A percentile compares a stretch with the other conserved stretches of the same genome.
phyloP scores from a whole-genome alignment of 2,113 vertebrate genomes.

The Pachypanchax playfairii region DNA sequence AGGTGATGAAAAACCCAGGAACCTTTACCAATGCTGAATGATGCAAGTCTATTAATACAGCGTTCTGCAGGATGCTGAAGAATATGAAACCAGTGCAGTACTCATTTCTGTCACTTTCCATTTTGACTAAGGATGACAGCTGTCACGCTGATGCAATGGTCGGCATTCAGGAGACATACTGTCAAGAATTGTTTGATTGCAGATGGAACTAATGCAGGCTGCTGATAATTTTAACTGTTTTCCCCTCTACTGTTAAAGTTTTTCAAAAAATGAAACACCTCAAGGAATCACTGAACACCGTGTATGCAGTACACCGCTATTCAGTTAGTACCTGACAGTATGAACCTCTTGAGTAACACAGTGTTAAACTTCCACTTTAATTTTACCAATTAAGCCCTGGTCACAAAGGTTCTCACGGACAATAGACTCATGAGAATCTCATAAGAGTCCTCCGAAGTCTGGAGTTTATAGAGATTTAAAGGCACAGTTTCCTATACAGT shows the following conservation, averaged over 20 bases:
- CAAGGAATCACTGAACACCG: slow-evolving; percentile 2
- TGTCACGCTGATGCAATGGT: slow-evolving; percentile 65
- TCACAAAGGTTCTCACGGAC: too few species aligned
- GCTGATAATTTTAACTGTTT: slow-evolving; percentile 36
- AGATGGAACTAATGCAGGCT: slow-evolving; percentile 39
- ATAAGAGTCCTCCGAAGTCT: too few species aligned
- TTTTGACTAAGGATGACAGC: slow-evolving; percentile 49
- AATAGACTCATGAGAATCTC: too few species aligned
- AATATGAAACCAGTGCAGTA: slow-evolving; percentile 37
- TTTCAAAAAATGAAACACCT: slow-evolving; percentile 19
- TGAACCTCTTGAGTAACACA: background rate
- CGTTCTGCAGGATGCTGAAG: slow-evolving; percentile 22
- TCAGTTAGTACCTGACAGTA: slow-evolving; percentile 3
- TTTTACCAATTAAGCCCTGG: background rate
- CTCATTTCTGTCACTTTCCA: slow-evolving; percentile 45
- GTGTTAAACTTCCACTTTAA: background rate
- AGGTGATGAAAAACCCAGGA: slow-evolving; percentile 6
- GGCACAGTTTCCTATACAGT: too few species aligned
- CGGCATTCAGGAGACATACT: slow-evolving; percentile 47
- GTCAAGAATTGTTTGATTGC: slow-evolving; percentile 59
- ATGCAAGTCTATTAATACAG: slow-evolving; percentile 23
- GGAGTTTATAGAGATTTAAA: too few species aligned
- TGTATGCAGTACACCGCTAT: slow-evolving; percentile 1
- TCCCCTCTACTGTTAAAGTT: slow-evolving; percentile 1
- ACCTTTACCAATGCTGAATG: slow-evolving; percentile 25